A percentile compares a stretch with the other conserved stretches of the same genome.
phyloP scores from a whole-genome alignment of 2,888 invertebrate genomes.

The Mylabris sibirica region DNA sequence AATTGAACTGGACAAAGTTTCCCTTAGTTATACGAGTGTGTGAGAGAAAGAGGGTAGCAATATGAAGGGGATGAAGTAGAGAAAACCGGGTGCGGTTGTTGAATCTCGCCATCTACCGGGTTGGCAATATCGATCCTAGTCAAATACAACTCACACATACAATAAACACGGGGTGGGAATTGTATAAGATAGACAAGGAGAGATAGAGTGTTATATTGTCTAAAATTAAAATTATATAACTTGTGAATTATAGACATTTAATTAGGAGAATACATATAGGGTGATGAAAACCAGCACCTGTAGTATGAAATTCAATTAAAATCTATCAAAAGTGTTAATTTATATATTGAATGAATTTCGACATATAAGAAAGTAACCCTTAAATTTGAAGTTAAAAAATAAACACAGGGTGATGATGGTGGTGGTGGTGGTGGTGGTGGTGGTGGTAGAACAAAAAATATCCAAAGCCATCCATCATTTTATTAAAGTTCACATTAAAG shows the following conservation, averaged over 20 bases:
- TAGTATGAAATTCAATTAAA: not conserved
- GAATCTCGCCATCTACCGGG: conserved; percentile 54
- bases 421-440: not conserved
- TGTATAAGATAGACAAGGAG: not conserved
- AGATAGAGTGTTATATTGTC: not conserved
- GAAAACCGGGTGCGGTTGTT: conserved; percentile 41
- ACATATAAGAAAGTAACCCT: not conserved
- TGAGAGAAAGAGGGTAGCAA: no score
- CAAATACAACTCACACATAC: conserved; percentile 29
- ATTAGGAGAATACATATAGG: not conserved
- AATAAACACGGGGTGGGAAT: not conserved
- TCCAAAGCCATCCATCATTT: not conserved
- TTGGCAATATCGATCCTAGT: conserved; percentile 48
- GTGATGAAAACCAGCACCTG: not conserved
- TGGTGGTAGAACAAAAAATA: not conserved
- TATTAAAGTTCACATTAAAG: not conserved
- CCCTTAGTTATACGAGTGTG: no score
- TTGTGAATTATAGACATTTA: not conserved
- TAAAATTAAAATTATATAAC: not conserved
- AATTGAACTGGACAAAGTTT: conserved; percentile 9
- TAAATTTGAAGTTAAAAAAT: not conserved
- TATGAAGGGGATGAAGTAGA: conserved; percentile 32
- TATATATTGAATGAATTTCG: not conserved
- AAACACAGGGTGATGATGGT: not conserved
- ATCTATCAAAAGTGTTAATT: not conserved